Evolutionary conservation across 2,888 invertebrate species (phyloP).

Genomic region (Gari tellinella): DNA sequence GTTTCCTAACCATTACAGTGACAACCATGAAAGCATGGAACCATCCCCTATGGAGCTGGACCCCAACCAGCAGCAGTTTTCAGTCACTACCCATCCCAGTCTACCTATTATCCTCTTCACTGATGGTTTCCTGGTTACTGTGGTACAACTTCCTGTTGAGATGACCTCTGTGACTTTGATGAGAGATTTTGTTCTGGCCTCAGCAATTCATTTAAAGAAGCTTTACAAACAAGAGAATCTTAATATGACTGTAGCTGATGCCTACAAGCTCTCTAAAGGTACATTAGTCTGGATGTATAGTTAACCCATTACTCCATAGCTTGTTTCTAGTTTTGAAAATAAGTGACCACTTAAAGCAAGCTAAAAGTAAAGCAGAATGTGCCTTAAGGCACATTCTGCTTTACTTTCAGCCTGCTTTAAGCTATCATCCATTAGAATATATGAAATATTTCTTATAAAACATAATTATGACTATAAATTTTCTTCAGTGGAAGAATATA

Average conservation of each 20-base stretch:
- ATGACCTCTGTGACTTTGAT: conserved; percentile 75
- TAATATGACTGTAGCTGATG: conserved; percentile 73
- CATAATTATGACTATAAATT: too few species aligned
- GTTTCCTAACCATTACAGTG: too few species aligned
- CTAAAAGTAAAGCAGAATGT: too few species aligned
- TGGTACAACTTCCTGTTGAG: conserved; percentile 76
- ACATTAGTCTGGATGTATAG: neutral
- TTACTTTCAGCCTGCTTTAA: too few species aligned
- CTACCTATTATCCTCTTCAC: conserved; percentile 81
- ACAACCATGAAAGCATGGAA: conserved; percentile 50
- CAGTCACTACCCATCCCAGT: conserved; percentile 79
- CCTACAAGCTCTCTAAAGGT: conserved; percentile 71
- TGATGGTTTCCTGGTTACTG: conserved; percentile 83
- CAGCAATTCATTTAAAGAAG: conserved; percentile 69
- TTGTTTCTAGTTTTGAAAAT: too few species aligned
- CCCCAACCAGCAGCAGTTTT: conserved; percentile 78
- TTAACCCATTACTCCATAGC: too few species aligned
- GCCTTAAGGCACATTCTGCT: too few species aligned
- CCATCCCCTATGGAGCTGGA: conserved; percentile 56
- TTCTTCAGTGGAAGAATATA: too few species aligned
- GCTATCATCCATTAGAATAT: too few species aligned
- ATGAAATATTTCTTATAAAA: too few species aligned
- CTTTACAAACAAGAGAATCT: conserved; percentile 68
- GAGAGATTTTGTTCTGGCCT: conserved; percentile 73
- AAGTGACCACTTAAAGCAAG: too few species aligned